Base-by-base conservation (phyloP, 2,113 vertebrate genomes). In the Okapia johnstoni region DNA sequence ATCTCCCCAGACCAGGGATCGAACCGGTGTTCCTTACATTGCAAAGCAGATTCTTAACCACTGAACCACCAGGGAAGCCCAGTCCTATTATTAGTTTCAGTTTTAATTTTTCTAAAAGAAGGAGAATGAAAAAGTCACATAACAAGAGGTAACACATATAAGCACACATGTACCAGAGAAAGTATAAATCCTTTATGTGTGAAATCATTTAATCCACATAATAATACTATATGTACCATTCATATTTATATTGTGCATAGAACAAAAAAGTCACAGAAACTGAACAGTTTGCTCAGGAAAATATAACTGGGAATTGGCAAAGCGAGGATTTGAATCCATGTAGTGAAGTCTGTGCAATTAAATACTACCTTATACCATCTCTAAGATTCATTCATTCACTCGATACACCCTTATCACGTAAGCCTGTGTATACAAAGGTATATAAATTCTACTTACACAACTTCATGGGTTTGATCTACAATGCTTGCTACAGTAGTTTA, bases 131-230 rank as follows among this genome's bases (percentile, higher is more conserved):
- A 50, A 50, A 30, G 26, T 57, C 79, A 10, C 7, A 19, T 26
- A 52, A 87, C 0, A 4, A 55, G 33, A 66, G 5, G 26, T n/a
- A n/a, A 33, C 6, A 50, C 60, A 13, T 2, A 3, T 0, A 54
- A 80, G 30, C 12, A 23, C 84, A 55, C n/a, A 1, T 2, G 40
- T 28, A 4, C 6, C 81, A 61, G 36, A 89, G 33, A n/a, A 16
- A 23, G 15, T 54, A 25, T 36, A 66, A 52, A 77, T 61, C 10
- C 33, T 89, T 57, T 26, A 5, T 5, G 1, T 14, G 21, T 36
- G 58, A 84, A 70, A n/a, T 83, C 19, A 61, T n/a, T 84, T n/a
- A 9, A 40, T 36, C 66, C 23, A 52, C 11, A 2, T n/a, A 66
- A 28, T 55, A 54, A 16, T 30, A 6, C 50, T 43, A 16, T 40